A percentile compares a stretch with the other conserved stretches of the same genome.
Conservation (phyloP, 2,888 invertebrate species). For the Ferrisia virgata region DNA sequence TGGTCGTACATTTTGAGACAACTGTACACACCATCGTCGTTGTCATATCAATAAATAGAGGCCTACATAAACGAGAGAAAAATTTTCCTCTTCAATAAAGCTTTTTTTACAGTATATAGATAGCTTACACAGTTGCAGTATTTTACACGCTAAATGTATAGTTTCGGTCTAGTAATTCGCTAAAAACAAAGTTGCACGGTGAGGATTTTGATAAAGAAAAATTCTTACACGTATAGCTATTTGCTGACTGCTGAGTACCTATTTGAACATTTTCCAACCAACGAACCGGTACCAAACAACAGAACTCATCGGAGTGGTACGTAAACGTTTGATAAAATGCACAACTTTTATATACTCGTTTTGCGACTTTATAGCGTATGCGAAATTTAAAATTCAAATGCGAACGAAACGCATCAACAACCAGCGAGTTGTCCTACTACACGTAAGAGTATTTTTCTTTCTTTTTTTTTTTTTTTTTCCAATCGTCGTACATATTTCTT, state of each 20-base stretch:
- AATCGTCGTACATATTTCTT: too few species aligned
- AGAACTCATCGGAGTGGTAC: neutral
- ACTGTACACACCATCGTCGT: neutral
- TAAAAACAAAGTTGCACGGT: neutral
- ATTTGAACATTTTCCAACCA: neutral
- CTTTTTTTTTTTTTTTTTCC: too few species aligned
- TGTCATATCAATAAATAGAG: neutral
- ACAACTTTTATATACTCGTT: neutral
- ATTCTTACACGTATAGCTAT: neutral
- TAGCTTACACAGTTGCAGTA: too few species aligned
- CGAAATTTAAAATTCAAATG: slow-evolving; percentile 3
- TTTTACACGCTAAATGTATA: too few species aligned
- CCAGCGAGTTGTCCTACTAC: neutral
- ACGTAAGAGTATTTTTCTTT: too few species aligned
- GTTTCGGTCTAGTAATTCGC: neutral
- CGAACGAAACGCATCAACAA: neutral
- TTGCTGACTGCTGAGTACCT: too few species aligned
- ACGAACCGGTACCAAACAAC: neutral
- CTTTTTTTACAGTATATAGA: too few species aligned
- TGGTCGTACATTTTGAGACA: neutral
- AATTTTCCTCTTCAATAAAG: neutral
- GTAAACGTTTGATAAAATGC: neutral
- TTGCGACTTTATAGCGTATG: neutral
- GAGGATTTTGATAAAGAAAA: neutral
- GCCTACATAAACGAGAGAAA: neutral